Conservation (phyloP, 2,888 invertebrate species). For the Tridacna crocea region DNA sequence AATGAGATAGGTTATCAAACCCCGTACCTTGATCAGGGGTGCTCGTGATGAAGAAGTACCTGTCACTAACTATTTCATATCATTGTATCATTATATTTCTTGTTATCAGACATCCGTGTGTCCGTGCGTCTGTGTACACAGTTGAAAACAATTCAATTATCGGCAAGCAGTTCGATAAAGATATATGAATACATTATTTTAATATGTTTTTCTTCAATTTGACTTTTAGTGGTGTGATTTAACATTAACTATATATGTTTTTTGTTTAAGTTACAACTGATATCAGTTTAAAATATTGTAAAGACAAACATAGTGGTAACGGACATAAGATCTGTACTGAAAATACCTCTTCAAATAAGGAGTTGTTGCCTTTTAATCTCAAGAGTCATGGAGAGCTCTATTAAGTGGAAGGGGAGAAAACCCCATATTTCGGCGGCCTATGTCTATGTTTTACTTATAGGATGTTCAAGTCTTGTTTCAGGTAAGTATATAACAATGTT, state of each 20-base stretch:
- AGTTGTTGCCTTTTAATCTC: background rate
- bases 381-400: background rate
- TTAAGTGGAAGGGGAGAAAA: background rate
- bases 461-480: background rate
- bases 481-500: background rate
- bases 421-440: background rate
- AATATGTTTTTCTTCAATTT: background rate
- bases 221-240: background rate
- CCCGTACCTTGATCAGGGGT: conserved; percentile 18
- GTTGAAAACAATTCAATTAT: conserved; percentile 3
- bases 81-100: background rate
- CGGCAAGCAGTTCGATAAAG: background rate
- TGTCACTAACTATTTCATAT: conserved; percentile 31
- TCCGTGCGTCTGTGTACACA: conserved; percentile 17
- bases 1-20: conserved; percentile 10
- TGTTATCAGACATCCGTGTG: conserved; percentile 6
- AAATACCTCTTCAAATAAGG: background rate
- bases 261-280: background rate
- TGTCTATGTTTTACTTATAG: background rate
- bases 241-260: background rate
- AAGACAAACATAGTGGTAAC: background rate
- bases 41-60: conserved; percentile 44
- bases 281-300: background rate
- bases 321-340: background rate
- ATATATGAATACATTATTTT: background rate